These are phyloP conservation scores for Malaclemys terrapin DNA, from an alignment of 2,113 vertebrate species.

Conservation along the genomic window DNA sequence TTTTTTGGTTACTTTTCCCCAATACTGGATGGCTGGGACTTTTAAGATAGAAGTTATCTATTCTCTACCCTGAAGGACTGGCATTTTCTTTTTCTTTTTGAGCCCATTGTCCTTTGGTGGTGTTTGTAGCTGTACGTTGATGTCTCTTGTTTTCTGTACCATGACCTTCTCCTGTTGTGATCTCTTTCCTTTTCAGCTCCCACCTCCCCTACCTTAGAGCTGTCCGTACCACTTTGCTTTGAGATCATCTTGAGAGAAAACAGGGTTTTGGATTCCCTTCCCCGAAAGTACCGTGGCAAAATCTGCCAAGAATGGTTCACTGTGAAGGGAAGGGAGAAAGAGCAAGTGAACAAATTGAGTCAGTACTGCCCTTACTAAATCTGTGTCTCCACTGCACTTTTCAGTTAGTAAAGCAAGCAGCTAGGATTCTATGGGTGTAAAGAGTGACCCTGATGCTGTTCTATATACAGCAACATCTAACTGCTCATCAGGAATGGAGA, in stretches of 20 bases:
- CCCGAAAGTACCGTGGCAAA: slow-evolving; percentile 9
- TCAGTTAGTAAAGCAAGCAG: slow-evolving; percentile 23
- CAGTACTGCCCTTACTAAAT: neutral
- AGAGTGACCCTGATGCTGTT: neutral
- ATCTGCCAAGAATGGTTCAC: slow-evolving; percentile 28
- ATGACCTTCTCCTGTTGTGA: neutral
- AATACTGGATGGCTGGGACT: neutral
- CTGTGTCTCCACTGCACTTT: slow-evolving; percentile 29
- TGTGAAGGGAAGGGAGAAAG: slow-evolving; percentile 22
- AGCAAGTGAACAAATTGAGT: slow-evolving; percentile 47
- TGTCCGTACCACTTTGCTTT: neutral
- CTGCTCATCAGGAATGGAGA: neutral
- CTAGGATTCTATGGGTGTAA: neutral
- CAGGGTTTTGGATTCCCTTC: slow-evolving; percentile 30
- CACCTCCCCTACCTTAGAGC: neutral
- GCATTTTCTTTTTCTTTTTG: neutral
- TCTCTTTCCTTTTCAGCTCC: neutral
- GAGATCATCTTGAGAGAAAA: slow-evolving; percentile 50
- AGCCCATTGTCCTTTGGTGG: neutral
- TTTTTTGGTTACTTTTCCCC: neutral
- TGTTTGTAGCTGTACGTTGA: neutral
- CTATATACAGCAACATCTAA: neutral
- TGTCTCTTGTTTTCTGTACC: neutral
- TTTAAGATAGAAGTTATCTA: neutral
- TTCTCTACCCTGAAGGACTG: neutral